phyloP scores from a whole-genome alignment of 2,888 invertebrate genomes.

The Augochlorella aurata region DNA sequence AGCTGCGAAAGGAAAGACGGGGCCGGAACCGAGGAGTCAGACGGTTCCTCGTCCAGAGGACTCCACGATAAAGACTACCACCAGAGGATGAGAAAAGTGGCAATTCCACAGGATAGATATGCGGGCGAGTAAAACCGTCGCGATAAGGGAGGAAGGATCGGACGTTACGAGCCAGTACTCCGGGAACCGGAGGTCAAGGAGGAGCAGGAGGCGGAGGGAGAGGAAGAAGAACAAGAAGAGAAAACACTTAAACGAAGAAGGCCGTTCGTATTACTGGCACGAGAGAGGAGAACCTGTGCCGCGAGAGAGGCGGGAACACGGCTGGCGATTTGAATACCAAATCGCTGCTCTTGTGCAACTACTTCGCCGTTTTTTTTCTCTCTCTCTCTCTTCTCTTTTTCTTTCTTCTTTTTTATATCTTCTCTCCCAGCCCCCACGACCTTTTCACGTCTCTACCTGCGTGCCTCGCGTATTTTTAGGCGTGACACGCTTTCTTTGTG shows the following conservation, averaged over 20 bases:
- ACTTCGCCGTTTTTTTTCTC: constrained; percentile 51
- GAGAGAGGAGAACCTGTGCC: constrained; percentile 47
- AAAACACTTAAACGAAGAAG: constrained; percentile 54
- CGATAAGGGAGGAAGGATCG: constrained; percentile 26
- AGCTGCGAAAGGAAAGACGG: not conserved
- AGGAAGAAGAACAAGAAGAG: constrained; percentile 45
- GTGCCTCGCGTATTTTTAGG: constrained; percentile 76
- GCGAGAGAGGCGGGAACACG: constrained; percentile 65
- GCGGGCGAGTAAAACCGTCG: constrained; percentile 20
- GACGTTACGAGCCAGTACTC: constrained; percentile 24
- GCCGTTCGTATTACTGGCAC: constrained; percentile 39
- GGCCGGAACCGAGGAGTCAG: not conserved
- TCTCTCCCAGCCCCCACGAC: constrained; percentile 59
- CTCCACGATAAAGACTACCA: not conserved
- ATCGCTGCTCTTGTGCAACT: constrained; percentile 74
- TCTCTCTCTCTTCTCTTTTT: not conserved
- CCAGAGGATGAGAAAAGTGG: not conserved
- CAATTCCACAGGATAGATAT: constrained; percentile 8
- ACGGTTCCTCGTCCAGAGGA: not conserved
- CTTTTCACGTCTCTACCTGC: constrained; percentile 71
- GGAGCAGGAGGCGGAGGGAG: constrained; percentile 6
- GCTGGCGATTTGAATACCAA: constrained; percentile 77
- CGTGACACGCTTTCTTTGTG: constrained; percentile 74
- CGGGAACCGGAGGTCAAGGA: constrained; percentile 10
- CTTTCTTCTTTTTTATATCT: constrained; percentile 40